Base-by-base conservation (phyloP, 1,140 invertebrate genomes). In the Drosophila sp. region DNA sequence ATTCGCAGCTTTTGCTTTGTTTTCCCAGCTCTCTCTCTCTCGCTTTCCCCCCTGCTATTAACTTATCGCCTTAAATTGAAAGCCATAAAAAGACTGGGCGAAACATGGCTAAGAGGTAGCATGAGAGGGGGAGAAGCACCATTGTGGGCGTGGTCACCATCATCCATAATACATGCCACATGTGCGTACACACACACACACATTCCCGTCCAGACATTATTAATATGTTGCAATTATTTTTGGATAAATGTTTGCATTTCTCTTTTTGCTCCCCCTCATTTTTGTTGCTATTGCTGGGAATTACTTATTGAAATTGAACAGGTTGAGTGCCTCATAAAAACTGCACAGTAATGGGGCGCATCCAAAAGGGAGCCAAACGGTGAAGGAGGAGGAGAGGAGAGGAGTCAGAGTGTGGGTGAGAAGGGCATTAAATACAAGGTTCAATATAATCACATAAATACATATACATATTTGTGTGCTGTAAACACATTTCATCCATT, bases 41-140 rank as follows among this genome's bases (percentile, higher is more conserved):
- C 41, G 0, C 25, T 8, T 2, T 47, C 44, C 7, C 44, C n/a
- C 23, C 23, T 50, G 23, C 56, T 25, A 58, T 58, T 58, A 58
- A 58, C 56, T 38, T 35, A 58, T 38, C 56, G 56, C 56, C 56
- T 58, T 58, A 58, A 58, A 58, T 17, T 58, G 56, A 58, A 58
- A 58, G 56, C 56, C 56, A 58, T 58, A 35, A 58, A 58, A 58
- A 35, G 8, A 58, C 44, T 50, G 44, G 44, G 23, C 44, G 44
- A 27, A 27, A 50, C 7, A 58, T 35, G 35, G 32, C 56, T 29
- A 30, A 38, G 44, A 8, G 44, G 23, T 6, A 50, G 3, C 44
- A 3, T 38, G 3, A 11, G 11, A 4, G 35, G 3, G 8, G 5
- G 35, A 38, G 35, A 38, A 17, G 17, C 1, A 11, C 35, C 35